A percentile compares a stretch with the other conserved stretches of the same genome.
phyloP scores from a whole-genome alignment of 2,113 vertebrate species.

The Bos taurus region DNA sequence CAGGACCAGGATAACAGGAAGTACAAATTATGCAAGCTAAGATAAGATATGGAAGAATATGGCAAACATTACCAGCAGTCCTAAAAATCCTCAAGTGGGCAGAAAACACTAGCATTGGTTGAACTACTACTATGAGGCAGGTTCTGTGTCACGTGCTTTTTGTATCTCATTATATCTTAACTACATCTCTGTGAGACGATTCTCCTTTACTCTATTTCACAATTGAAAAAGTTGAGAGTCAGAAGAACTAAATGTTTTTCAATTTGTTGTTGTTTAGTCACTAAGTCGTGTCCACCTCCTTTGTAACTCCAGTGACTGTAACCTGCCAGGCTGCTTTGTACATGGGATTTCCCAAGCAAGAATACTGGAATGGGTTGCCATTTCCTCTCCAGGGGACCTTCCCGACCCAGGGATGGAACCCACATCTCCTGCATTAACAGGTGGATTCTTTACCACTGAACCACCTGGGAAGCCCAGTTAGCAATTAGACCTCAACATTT shows the following conservation, averaged over 20 bases:
- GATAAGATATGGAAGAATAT: neutral
- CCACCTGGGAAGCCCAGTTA: neutral
- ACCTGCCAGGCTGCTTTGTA: neutral
- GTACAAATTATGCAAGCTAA: neutral
- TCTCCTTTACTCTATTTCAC: slow-evolving; percentile 11
- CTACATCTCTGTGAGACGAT: neutral
- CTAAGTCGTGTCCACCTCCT: neutral
- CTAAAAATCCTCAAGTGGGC: neutral
- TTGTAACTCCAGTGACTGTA: neutral
- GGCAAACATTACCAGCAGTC: neutral
- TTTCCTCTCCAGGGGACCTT: neutral
- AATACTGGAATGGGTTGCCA: neutral
- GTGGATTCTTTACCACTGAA: neutral
- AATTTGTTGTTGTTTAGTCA: neutral
- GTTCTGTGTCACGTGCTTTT: neutral
- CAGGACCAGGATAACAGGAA: neutral
- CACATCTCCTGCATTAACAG: neutral
- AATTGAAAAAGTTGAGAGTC: slow-evolving; percentile 14
- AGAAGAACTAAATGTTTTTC: slow-evolving; percentile 1
- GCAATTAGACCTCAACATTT: slow-evolving; percentile 27
- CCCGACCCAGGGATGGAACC: neutral
- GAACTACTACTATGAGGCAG: neutral
- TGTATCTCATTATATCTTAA: neutral
- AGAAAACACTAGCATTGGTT: neutral
- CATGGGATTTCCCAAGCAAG: neutral